Conservation (phyloP, 1,140 invertebrate genomes). For the Hyphantria cunea region DNA sequence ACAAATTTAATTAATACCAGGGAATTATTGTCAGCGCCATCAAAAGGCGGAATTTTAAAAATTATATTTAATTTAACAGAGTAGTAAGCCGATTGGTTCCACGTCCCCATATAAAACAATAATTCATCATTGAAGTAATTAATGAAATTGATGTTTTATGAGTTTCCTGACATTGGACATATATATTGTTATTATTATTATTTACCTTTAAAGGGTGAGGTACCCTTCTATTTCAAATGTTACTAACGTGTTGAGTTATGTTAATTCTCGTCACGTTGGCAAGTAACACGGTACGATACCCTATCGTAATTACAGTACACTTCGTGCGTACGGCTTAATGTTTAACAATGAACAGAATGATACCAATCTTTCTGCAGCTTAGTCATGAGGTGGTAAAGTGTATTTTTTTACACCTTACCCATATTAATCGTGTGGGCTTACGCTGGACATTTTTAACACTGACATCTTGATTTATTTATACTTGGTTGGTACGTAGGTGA, state of each 20-base stretch:
- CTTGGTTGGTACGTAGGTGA: too few relatives aligned
- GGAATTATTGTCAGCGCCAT: background rate
- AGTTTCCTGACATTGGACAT: too few relatives aligned
- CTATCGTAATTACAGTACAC: constrained; percentile 10
- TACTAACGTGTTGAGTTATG: constrained; percentile 34
- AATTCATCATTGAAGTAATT: constrained; percentile 12
- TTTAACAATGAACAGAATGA: background rate
- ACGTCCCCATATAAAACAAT: constrained; percentile 14
- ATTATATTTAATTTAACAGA: constrained; percentile 14
- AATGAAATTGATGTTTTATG: background rate
- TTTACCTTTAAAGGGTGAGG: background rate
- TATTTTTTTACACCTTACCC: too few relatives aligned
- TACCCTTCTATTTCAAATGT: constrained; percentile 9
- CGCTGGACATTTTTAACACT: too few relatives aligned
- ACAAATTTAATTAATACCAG: constrained; percentile 1
- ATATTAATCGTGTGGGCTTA: too few relatives aligned
- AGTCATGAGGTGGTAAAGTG: background rate
- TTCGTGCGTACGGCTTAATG: background rate
- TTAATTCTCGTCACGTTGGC: constrained; percentile 6
- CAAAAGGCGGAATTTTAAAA: constrained; percentile 3
- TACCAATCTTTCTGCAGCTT: background rate
- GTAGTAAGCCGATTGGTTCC: constrained; percentile 12
- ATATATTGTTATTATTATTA: too few relatives aligned
- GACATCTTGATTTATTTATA: too few relatives aligned
- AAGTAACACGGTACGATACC: constrained; percentile 13